Evolutionary conservation across 2,113 vertebrate genomes (phyloP), one percentile per base, ranked within the genome.

Genomic region (Macaca nemestrina): DNA sequence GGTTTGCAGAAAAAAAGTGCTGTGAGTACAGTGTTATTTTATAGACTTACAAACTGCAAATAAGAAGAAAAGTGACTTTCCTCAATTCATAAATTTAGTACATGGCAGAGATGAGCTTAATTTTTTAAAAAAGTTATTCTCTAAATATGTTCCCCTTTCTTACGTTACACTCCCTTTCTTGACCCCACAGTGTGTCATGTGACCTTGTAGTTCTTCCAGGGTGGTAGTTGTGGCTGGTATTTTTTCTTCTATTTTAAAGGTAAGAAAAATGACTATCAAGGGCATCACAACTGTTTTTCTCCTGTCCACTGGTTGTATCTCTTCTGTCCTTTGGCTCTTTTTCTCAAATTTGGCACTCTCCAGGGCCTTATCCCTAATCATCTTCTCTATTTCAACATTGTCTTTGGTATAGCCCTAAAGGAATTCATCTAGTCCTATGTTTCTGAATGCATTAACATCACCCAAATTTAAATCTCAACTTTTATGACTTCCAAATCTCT

Each of bases 1-100:
- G 52, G 38, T 91, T 61, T 82, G n/a, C 43, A 79, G 59, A 73
- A 92, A 90, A 90, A 82, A 94, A 83, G 73, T 82, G 18, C 38
- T 67, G 0, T 87, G 68, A 93, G 45, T 10, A 27, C 9, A 73
- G 18, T 50, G 48, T 88, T 7, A 68, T 87, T 85, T 82, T 79
- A 85, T 25, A 91, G 38, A 93, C 55, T 50, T 1, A 1, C 38
- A 90, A 81, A 78, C 64, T 88, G 32, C 52, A 23, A 78, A 67
- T 87, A 27, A 93, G 35, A 96, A 10, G 35, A 85, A 95, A 91
- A 90, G 17, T 50, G 43, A 78, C 43, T 95, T 85, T 64, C 13
- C 78, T 30, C 93, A 52, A 88, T 70, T 85, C 35, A 94, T 73
- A 73, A 84, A 80, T 89, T 92, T 82, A 73, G 32, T 67, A 73